Evolutionary conservation across 2,113 vertebrate genomes (phyloP).

Genomic region (Vombatus ursinus): DNA sequence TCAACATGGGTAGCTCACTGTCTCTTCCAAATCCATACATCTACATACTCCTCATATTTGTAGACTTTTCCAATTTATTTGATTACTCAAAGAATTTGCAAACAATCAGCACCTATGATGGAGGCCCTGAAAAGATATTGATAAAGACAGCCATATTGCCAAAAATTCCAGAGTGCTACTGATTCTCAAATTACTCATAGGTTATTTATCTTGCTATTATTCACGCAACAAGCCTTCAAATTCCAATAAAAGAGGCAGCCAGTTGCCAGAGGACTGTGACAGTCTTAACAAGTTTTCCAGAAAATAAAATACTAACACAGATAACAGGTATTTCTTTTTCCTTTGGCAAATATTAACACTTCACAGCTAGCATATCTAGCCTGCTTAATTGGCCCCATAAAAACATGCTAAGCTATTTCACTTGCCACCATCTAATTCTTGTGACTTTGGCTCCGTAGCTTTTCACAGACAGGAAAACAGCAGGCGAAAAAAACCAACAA

Average conservation of each 20-base stretch:
- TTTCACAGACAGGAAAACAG: constrained; percentile 42
- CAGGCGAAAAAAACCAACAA: constrained; percentile 19
- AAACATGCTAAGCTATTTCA: constrained; percentile 64
- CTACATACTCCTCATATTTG: constrained; percentile 1
- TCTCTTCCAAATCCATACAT: not conserved
- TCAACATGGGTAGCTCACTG: not conserved
- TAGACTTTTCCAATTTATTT: constrained; percentile 43
- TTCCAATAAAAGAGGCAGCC: constrained; percentile 55
- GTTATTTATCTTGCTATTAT: constrained; percentile 56
- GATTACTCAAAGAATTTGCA: not conserved
- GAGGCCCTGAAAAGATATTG: constrained; percentile 30
- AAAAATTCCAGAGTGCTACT: constrained; percentile 39
- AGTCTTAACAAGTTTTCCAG: constrained; percentile 70
- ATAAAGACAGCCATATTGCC: constrained; percentile 37
- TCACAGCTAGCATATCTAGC: constrained; percentile 63
- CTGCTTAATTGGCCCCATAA: constrained; percentile 71
- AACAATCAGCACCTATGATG: not conserved
- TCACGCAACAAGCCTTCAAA: constrained; percentile 66
- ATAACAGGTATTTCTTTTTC: constrained; percentile 76
- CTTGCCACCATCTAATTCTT: constrained; percentile 65
- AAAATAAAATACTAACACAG: constrained; percentile 72
- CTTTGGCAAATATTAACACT: constrained; percentile 71
- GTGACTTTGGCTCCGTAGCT: constrained; percentile 64
- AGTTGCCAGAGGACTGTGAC: constrained; percentile 68
- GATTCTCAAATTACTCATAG: constrained; percentile 56